Conservation (phyloP, 1,140 invertebrate species). For the Drosophila chauvacae region DNA sequence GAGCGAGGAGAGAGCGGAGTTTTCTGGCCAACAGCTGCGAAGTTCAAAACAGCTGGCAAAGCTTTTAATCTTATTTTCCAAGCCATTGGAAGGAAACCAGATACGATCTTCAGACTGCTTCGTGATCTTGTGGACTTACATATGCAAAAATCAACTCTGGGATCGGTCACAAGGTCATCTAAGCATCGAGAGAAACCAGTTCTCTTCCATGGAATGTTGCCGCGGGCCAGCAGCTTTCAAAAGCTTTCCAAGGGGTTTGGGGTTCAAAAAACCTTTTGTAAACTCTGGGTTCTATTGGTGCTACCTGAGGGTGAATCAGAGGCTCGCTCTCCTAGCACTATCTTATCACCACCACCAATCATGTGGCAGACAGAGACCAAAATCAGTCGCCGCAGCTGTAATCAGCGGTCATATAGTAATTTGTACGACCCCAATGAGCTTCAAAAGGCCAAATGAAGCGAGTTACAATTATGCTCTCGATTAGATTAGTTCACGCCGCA, state of each 20-base stretch:
- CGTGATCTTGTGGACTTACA: not conserved
- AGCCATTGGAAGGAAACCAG: constrained; percentile 20
- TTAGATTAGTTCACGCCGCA: constrained; percentile 46
- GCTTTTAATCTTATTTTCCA: constrained; percentile 32
- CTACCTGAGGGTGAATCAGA: constrained; percentile 18
- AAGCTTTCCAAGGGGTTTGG: constrained; percentile 25
- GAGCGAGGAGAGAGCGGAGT: constrained; percentile 18
- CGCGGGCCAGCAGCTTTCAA: constrained; percentile 5
- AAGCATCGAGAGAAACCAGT: constrained; percentile 15
- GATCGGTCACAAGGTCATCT: constrained; percentile 34
- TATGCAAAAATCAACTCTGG: constrained; percentile 9
- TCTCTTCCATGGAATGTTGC: constrained; percentile 12
- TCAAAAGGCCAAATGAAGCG: constrained; percentile 33
- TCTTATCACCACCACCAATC: constrained; percentile 30
- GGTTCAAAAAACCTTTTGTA: constrained; percentile 33
- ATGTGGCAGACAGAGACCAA: not conserved
- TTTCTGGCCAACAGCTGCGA: constrained; percentile 21
- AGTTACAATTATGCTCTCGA: constrained; percentile 63
- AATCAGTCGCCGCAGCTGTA: constrained; percentile 39
- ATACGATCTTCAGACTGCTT: constrained; percentile 10
- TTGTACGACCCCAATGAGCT: constrained; percentile 30
- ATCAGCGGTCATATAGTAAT: constrained; percentile 58
- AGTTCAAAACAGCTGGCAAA: constrained; percentile 56
- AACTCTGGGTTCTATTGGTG: not conserved
- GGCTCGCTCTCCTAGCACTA: not conserved